Conservation (phyloP, 2,113 vertebrate genomes). For the Barbus barbus region DNA sequence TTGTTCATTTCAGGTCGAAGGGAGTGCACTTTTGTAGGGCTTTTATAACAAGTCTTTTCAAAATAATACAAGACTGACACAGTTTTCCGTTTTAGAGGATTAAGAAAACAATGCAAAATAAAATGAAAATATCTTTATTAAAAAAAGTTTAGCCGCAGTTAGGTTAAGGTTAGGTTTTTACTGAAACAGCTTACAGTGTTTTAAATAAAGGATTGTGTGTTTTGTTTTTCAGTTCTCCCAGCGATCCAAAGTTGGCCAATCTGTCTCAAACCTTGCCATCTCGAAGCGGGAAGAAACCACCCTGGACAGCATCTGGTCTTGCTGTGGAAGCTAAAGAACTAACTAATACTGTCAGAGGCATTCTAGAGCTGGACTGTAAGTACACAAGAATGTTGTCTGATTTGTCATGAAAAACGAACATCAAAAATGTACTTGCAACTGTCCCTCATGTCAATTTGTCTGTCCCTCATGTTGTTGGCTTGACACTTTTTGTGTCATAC, state of each 20-base stretch:
- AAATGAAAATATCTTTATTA: background rate
- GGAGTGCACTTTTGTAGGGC: constrained; percentile 15
- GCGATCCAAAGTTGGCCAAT: constrained; percentile 67
- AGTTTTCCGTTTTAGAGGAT: background rate
- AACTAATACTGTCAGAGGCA: constrained; percentile 77
- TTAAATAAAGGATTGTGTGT: background rate
- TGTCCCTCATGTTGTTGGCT: background rate
- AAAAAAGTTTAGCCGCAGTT: background rate
- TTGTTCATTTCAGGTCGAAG: constrained; percentile 46
- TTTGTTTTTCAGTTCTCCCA: constrained; percentile 63
- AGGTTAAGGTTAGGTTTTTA: background rate
- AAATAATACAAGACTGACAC: constrained; percentile 34
- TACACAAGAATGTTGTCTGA: constrained; percentile 54
- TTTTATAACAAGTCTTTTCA: constrained; percentile 33
- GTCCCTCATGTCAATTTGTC: background rate
- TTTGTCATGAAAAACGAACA: background rate
- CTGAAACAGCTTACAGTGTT: background rate
- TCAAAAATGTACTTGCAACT: background rate
- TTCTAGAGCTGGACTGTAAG: constrained; percentile 89
- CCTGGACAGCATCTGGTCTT: constrained; percentile 72
- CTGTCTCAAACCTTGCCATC: constrained; percentile 65
- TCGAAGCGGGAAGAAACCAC: constrained; percentile 68
- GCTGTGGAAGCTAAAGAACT: constrained; percentile 87
- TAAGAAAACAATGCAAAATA: background rate
- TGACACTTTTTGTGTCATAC: background rate